phyloP scores from a whole-genome alignment of 1,140 invertebrate genomes.

The Venustaconcha ellipsiformis region DNA sequence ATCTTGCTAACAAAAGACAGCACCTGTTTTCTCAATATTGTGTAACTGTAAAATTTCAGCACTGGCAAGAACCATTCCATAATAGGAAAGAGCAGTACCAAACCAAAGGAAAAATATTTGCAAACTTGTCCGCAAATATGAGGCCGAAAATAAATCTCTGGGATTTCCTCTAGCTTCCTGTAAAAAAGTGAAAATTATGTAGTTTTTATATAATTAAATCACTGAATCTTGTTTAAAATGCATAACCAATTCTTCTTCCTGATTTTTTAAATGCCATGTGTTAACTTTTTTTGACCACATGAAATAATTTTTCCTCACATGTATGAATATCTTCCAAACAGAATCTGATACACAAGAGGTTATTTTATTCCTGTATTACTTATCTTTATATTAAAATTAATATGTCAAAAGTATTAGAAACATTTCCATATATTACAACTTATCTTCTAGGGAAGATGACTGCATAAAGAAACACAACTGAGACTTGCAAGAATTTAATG shows the following conservation, averaged over 20 bases:
- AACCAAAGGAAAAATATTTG: constrained; percentile 78
- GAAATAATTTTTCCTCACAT: too few species aligned
- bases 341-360: too few species aligned
- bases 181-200: not conserved
- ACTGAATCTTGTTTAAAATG: not conserved
- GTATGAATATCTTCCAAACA: too few species aligned
- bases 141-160: constrained; percentile 53
- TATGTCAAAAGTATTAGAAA: too few species aligned
- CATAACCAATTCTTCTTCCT: not conserved
- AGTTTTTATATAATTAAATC: not conserved
- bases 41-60: constrained; percentile 86
- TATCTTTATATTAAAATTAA: too few species aligned
- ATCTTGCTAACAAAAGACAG: not conserved
- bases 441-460: too few species aligned
- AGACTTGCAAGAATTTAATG: too few species aligned
- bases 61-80: constrained; percentile 93
- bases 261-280: not conserved
- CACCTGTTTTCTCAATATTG: constrained; percentile 31
- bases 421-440: too few species aligned
- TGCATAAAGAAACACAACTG: too few species aligned
- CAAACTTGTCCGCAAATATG: constrained; percentile 58
- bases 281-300: not conserved
- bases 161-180: constrained; percentile 47
- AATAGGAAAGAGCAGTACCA: constrained; percentile 94
- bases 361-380: too few species aligned